These are phyloP conservation scores for Spatula versicolor DNA, from an alignment of 2,797 vertebrate species.

Conservation along the genomic window DNA sequence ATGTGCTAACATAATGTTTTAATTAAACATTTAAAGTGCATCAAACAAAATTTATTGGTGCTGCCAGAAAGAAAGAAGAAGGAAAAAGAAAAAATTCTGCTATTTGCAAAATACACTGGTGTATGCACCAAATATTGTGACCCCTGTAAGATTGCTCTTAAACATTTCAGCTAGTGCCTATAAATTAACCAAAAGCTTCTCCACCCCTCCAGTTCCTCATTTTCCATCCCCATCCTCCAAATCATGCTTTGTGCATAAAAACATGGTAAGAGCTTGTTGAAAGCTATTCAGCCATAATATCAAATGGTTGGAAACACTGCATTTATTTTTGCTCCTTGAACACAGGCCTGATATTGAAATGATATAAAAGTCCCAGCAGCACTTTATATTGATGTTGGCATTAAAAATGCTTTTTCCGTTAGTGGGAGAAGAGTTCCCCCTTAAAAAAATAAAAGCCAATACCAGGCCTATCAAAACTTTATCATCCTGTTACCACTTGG, in stretches of 20 bases:
- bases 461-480: constrained; percentile 66
- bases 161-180: background rate
- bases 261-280: constrained; percentile 47
- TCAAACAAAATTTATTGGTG: constrained; percentile 72
- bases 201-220: background rate
- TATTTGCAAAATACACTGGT: constrained; percentile 50
- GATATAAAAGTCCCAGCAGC: constrained; percentile 66
- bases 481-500: constrained; percentile 64
- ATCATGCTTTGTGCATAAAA: constrained; percentile 52
- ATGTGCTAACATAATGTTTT: constrained; percentile 72
- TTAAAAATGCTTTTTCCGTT: constrained; percentile 69
- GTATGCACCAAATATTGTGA: background rate
- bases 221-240: constrained; percentile 36
- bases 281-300: constrained; percentile 46
- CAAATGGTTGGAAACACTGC: constrained; percentile 52
- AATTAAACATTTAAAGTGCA: constrained; percentile 78
- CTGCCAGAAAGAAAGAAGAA: constrained; percentile 3
- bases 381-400: constrained; percentile 72
- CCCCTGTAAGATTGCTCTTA: constrained; percentile 23
- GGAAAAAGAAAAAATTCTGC: constrained; percentile 8
- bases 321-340: constrained; percentile 62
- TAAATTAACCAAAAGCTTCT: constrained; percentile 45
- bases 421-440: constrained; percentile 52
- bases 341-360: constrained; percentile 57
- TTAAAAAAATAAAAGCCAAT: constrained; percentile 70